Base-by-base conservation (phyloP, 1,140 invertebrate species). In the Drosophila repleta region DNA sequence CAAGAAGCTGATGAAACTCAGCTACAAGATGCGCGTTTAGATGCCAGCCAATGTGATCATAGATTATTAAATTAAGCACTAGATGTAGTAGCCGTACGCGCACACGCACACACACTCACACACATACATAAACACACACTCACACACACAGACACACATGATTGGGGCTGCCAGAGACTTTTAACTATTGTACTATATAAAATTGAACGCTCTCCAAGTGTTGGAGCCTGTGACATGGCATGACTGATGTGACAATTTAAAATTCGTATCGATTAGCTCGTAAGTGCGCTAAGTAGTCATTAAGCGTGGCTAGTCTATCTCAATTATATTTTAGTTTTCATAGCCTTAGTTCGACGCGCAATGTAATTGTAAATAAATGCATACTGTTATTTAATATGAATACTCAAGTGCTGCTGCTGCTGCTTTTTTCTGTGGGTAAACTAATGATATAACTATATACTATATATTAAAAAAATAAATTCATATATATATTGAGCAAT, bases 1-100 rank as follows among this genome's bases (percentile, higher is more conserved):
- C 17, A 90, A 92, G 69, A 91, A 91, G 75, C 76, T 92, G 11
- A 89, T 92, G 88, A 90, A 90, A 57, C 67, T 92, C 13, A 90
- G 88, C 63, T 82, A 90, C 58, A 92, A 92, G 66, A 90, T 92
- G 20, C 81, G 87, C 48, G 77, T 90, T 57, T 91, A 81, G 58
- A 49, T 10, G 48, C 11, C 26, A 17, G 2, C 15, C 2, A 45
- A 45, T 78, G 72, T 78, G 72, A 66, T 73, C 55, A 71, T 46
- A 51, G 55, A 13, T 10, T 29, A 29, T 43, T 66, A 66, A 37
- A 13, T 56, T 75, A 79, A 76, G 71, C 49, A 56, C 49, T 82
- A 78, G 72, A n/a, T 45, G 17, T 45, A 56, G 20, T 8, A 39
- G 52, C 21, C 41, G 5, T 37, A 43, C 29, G 51, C 29, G 63